These are phyloP conservation scores for Ceratina australensis DNA, from an alignment of 1,140 invertebrate species.

Conservation along the genomic window DNA sequence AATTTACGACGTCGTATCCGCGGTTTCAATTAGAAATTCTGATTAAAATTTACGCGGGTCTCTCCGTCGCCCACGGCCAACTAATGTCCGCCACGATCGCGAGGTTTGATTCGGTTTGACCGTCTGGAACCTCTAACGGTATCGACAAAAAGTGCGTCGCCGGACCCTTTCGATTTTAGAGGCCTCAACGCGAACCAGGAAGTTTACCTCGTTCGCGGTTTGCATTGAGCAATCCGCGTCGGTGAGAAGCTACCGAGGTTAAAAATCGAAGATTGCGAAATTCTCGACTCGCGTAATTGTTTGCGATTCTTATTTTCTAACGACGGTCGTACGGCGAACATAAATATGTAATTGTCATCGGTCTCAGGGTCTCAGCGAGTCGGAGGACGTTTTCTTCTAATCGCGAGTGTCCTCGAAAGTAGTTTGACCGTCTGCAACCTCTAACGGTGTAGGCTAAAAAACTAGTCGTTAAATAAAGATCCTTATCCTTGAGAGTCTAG, in stretches of 20 bases:
- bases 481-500: slow-evolving; percentile 56
- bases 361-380: slow-evolving; percentile 2
- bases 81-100: neutral
- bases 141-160: slow-evolving; percentile 20
- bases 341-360: neutral
- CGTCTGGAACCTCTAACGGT: slow-evolving; percentile 61
- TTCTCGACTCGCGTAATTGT: neutral
- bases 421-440: slow-evolving; percentile 74
- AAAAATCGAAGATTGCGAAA: neutral
- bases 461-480: slow-evolving; percentile 46
- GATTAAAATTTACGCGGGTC: neutral
- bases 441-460: slow-evolving; percentile 71
- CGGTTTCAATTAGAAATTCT: slow-evolving; percentile 29
- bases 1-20: neutral
- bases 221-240: no score
- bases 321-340: neutral
- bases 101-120: slow-evolving; percentile 38
- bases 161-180: no score
- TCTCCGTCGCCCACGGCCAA: neutral
- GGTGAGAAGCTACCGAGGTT: no score
- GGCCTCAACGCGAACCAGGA: no score
- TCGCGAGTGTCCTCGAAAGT: slow-evolving; percentile 39
- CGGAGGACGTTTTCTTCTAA: slow-evolving; percentile 31
- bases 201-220: no score
- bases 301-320: neutral